Conservation (phyloP, 2,113 vertebrate genomes). For the Ancistrus triradiatus region DNA sequence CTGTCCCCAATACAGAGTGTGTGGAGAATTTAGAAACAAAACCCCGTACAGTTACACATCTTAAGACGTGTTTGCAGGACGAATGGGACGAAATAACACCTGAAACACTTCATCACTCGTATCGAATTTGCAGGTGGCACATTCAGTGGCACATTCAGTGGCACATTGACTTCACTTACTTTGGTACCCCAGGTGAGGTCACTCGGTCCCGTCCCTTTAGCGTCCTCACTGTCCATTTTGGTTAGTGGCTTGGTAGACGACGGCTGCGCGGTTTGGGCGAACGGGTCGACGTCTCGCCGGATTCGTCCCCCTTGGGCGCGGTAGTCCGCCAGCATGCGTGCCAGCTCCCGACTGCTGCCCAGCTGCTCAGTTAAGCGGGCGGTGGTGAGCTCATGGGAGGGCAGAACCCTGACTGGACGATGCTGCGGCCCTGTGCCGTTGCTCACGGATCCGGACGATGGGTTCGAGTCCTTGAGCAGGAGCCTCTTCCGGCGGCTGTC, state of each 20-base stretch:
- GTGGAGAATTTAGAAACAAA: no score
- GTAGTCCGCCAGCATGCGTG: conserved; percentile 90
- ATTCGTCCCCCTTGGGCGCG: conserved; percentile 90
- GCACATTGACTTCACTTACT: no score
- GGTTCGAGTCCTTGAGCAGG: conserved; percentile 80
- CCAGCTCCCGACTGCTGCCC: conserved; percentile 75
- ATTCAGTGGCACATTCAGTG: no score
- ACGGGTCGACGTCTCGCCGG: conserved; percentile 76
- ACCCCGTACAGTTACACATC: no score
- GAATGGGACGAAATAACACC: no score
- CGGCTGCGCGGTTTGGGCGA: conserved; percentile 55
- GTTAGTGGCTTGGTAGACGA: conserved; percentile 58
- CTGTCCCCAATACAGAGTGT: no score
- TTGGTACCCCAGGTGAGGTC: conserved; percentile 81
- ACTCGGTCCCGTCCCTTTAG: conserved; percentile 67
- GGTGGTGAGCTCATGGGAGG: conserved; percentile 81
- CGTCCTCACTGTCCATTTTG: conserved; percentile 80
- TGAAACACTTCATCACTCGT: no score
- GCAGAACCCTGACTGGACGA: conserved; percentile 74
- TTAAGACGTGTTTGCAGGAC: no score
- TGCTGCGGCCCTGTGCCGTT: conserved; percentile 67
- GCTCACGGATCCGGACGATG: conserved; percentile 58
- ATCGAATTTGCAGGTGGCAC: no score
- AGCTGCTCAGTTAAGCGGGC: conserved; percentile 84
- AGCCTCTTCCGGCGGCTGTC: conserved; percentile 88